Evolutionary conservation across 2,113 vertebrate genomes (phyloP), one percentile per base, ranked within the genome.

Genomic region (Eretmochelys imbricata): DNA sequence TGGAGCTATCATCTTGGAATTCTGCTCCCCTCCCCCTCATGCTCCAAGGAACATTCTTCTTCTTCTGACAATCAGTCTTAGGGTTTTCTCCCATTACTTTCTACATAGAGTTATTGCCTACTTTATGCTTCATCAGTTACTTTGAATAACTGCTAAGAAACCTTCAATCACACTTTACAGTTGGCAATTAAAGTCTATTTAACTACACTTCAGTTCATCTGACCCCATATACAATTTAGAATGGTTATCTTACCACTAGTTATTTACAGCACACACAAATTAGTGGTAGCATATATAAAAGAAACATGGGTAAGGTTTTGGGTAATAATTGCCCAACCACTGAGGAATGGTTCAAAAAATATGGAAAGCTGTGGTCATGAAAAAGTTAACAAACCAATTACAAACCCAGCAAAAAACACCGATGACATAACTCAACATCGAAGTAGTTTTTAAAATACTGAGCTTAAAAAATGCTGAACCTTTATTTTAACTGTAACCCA

Each of bases 31-130:
- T 5, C 42, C 42, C 49, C 35, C 65, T 42, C 84, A 10, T 78
- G 10, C 55, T 84, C 2, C 20, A 89, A 59, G 2, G 10, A 79
- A 6, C 1, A 1, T n/a, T 48, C 24, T 54, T 48, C 20, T 65
- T 65, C 62, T 8, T 14, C 31, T 35, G n/a, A n/a, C 11, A 46
- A 10, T 57, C 42, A 35, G 62, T 4, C 1, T 46, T 2, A 72
- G 9, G 6, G 65, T n/a, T 7, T 0, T 1, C 0, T 1, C 20
- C 22, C 11, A 75, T 24, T 42, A 38, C 9, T 25, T 78, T n/a
- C 50, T 8, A 48, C 51, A 86, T 50, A 13, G 55, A 75, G 24
- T 8, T 42, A 42, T 46, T 76, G 42, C 42, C 20, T 76, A 76
- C 38, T 46, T 46, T 24, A 14, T 0, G 1, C 85, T 89, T 42